Conservation (phyloP, 2,888 invertebrate species). For the Eutolmus rufibarbis region DNA sequence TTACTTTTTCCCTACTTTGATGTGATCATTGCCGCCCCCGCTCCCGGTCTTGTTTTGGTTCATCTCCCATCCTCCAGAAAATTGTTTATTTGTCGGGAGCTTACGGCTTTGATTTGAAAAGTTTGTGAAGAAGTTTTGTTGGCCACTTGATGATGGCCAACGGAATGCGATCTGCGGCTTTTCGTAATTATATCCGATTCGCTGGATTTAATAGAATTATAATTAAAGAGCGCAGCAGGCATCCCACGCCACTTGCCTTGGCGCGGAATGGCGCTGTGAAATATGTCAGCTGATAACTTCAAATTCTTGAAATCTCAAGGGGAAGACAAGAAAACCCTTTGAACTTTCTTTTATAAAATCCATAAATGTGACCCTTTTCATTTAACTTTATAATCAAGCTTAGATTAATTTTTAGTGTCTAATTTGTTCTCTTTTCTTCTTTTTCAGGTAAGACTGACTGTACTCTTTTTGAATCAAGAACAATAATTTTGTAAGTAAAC, state of each 20-base stretch:
- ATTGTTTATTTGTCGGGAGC: slow-evolving; percentile 1
- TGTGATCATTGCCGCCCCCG: slow-evolving; percentile 28
- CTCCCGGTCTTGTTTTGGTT: neutral
- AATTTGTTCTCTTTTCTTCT: neutral
- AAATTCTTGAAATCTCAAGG: neutral
- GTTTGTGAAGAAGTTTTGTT: neutral
- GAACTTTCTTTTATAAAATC: neutral
- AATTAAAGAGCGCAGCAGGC: neutral
- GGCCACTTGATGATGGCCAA: slow-evolving; percentile 20
- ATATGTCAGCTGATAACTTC: neutral
- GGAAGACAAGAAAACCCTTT: neutral
- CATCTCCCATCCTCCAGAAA: neutral
- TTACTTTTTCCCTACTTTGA: slow-evolving; percentile 21
- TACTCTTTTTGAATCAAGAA: neutral
- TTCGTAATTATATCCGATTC: slow-evolving; percentile 5
- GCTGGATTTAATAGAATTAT: slow-evolving; percentile 7
- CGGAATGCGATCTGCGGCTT: slow-evolving; percentile 10
- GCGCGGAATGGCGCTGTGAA: neutral
- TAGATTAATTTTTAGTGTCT: neutral
- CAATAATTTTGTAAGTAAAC: neutral
- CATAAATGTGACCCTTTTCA: neutral
- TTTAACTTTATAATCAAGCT: neutral
- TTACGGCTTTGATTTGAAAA: slow-evolving; percentile 8
- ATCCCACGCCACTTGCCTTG: neutral
- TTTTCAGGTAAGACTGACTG: neutral